Conservation (phyloP, 2,888 invertebrate genomes). For the Metalampra italica region DNA sequence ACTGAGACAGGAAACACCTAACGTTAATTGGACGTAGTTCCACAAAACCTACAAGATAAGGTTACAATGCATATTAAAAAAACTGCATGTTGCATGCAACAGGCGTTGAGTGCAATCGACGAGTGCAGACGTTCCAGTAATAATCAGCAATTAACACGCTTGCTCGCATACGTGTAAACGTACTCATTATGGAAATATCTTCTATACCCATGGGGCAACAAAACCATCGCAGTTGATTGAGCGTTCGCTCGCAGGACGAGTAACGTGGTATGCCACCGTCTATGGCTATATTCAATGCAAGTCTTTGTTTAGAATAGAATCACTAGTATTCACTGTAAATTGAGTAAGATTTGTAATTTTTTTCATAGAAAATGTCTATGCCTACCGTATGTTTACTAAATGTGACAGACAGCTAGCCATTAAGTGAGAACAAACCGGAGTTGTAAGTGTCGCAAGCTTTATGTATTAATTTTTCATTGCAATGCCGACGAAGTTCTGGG, state of each 20-base stretch:
- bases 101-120: constrained; percentile 35
- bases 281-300: no score
- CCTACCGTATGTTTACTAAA: no score
- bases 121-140: constrained; percentile 35
- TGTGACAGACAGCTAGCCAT: no score
- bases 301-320: no score
- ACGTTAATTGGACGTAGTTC: constrained; percentile 27
- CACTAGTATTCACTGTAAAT: no score
- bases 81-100: constrained; percentile 30
- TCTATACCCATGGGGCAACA: background rate
- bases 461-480: constrained; percentile 43
- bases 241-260: no score
- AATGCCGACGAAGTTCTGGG: constrained; percentile 46
- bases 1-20: constrained; percentile 17
- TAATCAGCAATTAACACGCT: constrained; percentile 55
- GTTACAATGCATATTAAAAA: constrained; percentile 25
- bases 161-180: constrained; percentile 37
- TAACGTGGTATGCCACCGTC: no score
- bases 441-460: no score
- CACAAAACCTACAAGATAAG: constrained; percentile 27
- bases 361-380: no score
- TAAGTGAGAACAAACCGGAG: no score
- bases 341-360: no score
- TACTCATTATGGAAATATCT: constrained; percentile 19
- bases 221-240: background rate